phyloP scores from a whole-genome alignment of 2,113 vertebrate species.

The Struthio camelus region DNA sequence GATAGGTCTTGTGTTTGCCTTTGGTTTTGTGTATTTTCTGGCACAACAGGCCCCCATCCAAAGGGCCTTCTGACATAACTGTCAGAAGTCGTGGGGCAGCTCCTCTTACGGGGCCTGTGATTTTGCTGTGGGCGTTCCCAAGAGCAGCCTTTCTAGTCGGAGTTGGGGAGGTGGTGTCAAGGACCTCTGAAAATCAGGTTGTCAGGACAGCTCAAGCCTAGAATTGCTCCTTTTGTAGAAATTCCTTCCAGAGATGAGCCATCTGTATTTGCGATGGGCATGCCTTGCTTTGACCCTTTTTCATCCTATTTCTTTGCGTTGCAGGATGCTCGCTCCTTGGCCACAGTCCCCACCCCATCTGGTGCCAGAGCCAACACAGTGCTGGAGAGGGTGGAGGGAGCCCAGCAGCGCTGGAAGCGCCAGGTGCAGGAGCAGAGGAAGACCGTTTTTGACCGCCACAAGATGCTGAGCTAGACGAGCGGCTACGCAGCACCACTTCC shows the following conservation, averaged over 20 bases:
- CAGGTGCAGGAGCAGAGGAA: constrained; percentile 97
- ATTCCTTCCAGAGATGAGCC: not conserved
- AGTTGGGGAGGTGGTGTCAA: not conserved
- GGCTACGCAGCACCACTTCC: not conserved
- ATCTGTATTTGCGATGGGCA: rapidly evolving
- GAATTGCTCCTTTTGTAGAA: not conserved
- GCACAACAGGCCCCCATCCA: not conserved
- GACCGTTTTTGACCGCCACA: constrained; percentile 95
- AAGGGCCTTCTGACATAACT: not conserved
- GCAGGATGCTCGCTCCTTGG: constrained; percentile 84
- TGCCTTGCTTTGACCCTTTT: not conserved
- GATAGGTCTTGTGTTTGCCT: not conserved
- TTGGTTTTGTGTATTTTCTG: not conserved
- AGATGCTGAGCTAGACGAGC: constrained; percentile 89
- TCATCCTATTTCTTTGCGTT: not conserved
- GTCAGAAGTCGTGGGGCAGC: not conserved
- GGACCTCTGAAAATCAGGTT: not conserved
- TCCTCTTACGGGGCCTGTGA: not conserved
- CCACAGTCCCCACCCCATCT: not conserved
- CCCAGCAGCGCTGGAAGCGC: constrained; percentile 96
- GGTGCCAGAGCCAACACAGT: constrained; percentile 84
- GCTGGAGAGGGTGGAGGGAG: constrained; percentile 92
- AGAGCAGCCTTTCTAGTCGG: not conserved
- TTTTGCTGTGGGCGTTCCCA: rapidly evolving
- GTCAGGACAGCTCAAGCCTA: not conserved